A percentile compares a stretch with the other conserved stretches of the same genome.
These are phyloP conservation scores for Alectoris magna DNA, from an alignment of 2,797 vertebrate species.

Conservation along the genomic window DNA sequence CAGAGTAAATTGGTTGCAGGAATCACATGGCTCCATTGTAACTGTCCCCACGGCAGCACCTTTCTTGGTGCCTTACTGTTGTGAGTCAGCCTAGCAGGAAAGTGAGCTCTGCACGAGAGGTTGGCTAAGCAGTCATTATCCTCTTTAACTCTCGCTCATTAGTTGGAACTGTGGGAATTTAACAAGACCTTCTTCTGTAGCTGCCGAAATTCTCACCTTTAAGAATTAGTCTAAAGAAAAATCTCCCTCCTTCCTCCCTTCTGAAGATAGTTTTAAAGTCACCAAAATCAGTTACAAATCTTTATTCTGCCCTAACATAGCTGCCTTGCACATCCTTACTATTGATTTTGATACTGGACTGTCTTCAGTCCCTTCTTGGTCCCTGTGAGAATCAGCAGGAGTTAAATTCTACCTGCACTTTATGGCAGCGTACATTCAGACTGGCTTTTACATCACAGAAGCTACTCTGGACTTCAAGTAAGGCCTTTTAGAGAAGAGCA, in stretches of 20 bases:
- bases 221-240: slow-evolving; percentile 30
- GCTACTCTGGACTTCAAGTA: background rate
- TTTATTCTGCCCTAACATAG: background rate
- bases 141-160: slow-evolving; percentile 22
- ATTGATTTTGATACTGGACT: background rate
- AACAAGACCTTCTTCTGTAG: slow-evolving; percentile 19
- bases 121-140: slow-evolving; percentile 71
- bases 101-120: slow-evolving; percentile 55
- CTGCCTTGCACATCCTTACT: background rate
- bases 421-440: accelerated
- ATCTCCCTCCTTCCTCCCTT: background rate
- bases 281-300: background rate
- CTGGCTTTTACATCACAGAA: background rate
- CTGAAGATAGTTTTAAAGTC: background rate
- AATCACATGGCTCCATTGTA: slow-evolving; percentile 71
- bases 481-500: background rate
- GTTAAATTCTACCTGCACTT: background rate
- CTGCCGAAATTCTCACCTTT: slow-evolving; percentile 48
- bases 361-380: background rate
- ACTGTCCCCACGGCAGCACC: slow-evolving; percentile 52
- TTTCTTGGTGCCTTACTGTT: slow-evolving; percentile 68
- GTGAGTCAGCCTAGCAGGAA: slow-evolving; percentile 67
- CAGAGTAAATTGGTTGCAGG: slow-evolving; percentile 77
- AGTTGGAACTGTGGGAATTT: slow-evolving; percentile 24
- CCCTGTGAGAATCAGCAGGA: background rate